A percentile compares a stretch with the other conserved stretches of the same genome.
Evolutionary conservation across 2,113 vertebrate species (phyloP).

Genomic region (Peromyscus polionotus): DNA sequence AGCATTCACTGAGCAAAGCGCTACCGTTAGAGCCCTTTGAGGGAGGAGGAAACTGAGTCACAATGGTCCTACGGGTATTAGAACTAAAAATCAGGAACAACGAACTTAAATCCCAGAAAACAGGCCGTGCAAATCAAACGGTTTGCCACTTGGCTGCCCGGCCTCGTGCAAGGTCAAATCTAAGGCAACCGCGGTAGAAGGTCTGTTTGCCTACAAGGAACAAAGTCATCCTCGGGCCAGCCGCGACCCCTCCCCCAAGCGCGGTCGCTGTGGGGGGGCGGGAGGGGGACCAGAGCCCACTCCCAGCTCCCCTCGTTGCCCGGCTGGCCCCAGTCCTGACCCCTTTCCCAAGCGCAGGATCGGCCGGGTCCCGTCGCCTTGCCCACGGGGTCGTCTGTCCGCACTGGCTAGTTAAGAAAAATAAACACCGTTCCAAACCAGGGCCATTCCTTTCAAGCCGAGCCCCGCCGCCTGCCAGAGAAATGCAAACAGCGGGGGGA

Average conservation of each 20-base stretch:
- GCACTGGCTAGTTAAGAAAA: slow-evolving; percentile 89
- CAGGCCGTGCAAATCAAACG: background rate
- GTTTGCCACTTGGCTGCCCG: too few relatives aligned
- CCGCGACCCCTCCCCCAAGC: slow-evolving; percentile 30
- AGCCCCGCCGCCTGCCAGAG: slow-evolving; percentile 87
- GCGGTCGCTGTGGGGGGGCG: background rate
- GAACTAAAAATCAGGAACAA: background rate
- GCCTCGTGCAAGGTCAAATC: slow-evolving; percentile 59
- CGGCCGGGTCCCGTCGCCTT: slow-evolving; percentile 44
- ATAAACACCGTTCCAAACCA: slow-evolving; percentile 90
- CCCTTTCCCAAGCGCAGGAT: slow-evolving; percentile 30
- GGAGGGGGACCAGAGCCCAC: slow-evolving; percentile 42
- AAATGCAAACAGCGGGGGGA: slow-evolving; percentile 86
- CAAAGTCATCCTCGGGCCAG: background rate
- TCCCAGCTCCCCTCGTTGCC: slow-evolving; percentile 69
- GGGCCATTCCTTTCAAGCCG: slow-evolving; percentile 88
- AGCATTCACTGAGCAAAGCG: background rate
- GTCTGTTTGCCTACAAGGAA: background rate
- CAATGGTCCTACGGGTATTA: background rate
- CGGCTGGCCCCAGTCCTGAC: slow-evolving; percentile 43
- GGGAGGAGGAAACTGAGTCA: slow-evolving; percentile 64
- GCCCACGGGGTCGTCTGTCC: slow-evolving; percentile 85
- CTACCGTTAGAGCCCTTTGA: background rate
- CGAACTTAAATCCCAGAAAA: background rate
- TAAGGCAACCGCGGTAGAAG: background rate